A percentile compares a stretch with the other conserved stretches of the same genome.
Evolutionary conservation across 2,888 invertebrate species (phyloP).

Genomic region (Aquatica leii): DNA sequence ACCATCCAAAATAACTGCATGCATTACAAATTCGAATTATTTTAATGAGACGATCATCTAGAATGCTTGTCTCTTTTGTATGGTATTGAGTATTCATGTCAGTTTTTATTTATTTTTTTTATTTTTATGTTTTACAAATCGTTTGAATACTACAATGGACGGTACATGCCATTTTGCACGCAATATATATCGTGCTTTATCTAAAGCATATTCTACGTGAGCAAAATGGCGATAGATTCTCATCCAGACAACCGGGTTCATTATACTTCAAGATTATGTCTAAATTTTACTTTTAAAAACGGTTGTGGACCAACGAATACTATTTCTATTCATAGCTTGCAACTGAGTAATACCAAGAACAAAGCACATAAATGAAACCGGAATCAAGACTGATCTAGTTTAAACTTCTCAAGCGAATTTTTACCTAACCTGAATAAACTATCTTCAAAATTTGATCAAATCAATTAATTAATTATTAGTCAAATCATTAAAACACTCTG

Average conservation of each 20-base stretch:
- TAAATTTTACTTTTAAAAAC: no score
- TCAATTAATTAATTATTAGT: no score
- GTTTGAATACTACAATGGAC: constrained; percentile 9
- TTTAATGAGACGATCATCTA: no score
- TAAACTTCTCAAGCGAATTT: no score
- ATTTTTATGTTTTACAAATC: constrained; percentile 9
- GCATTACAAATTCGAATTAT: constrained; percentile 4
- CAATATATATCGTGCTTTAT: constrained; percentile 20
- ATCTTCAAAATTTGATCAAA: no score
- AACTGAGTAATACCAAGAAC: no score
- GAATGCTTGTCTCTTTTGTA: background rate
- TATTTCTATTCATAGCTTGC: no score
- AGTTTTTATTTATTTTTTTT: background rate
- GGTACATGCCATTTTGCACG: constrained; percentile 9
- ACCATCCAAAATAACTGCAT: constrained; percentile 8
- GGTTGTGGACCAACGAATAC: no score
- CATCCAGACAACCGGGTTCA: constrained; percentile 28
- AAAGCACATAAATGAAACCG: no score
- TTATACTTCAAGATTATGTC: constrained; percentile 6
- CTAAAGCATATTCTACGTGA: constrained; percentile 27
- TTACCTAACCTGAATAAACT: no score
- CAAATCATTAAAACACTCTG: no score
- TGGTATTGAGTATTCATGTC: constrained; percentile 1
- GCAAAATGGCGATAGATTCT: constrained; percentile 10
- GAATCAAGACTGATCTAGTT: no score